Base-by-base conservation (phyloP, 1,140 invertebrate genomes). In the Uloborus diversus region DNA sequence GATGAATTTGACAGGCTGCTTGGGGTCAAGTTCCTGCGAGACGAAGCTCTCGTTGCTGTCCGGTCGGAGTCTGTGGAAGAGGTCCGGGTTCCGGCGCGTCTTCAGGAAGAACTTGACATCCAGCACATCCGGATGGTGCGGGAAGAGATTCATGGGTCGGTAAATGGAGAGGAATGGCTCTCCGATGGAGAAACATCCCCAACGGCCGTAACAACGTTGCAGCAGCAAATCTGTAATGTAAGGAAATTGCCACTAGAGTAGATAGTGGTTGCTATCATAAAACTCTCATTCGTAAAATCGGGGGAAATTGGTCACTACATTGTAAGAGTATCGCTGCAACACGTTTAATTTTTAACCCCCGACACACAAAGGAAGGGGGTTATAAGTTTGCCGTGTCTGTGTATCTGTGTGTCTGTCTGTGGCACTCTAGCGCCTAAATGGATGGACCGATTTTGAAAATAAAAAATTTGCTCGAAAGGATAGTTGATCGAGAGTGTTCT, bases 101-200 rank as follows among this genome's bases (percentile, higher is more conserved):
- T 88, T 90, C 57, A 90, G 85, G 69, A 87, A 88, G 80, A 88
- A 86, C 13, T 83, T 82, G 1, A 90, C 89, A 70, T 88, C 86
- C 65, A 92, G 89, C 69, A 87, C 88, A 57, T 89, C 87, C 28
- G 91, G 87, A 79, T 90, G 88, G 79, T 90, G 88, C 0, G 94
- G 94, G 85, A 94, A 94, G 13, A 92, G 88, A 71, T 92, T 92
- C 32, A 95, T 91, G 7, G 93, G 93, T 42, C 94, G 88, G 69
- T 91, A 90, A 4, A 92, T 82, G 17, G 85, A 92, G 0, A 91
- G 90, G 93, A 93, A 96, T 3, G 93, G 93, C 27, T 90, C 88
- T n/a, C 89, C 90, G 51, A 94, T 91, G 35, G 93, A 92, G 84
- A 94, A 95, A 85, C 94, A 96, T 4, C 94, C 94, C 81, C 93